phyloP scores from a whole-genome alignment of 2,113 vertebrate genomes.

The Promerops cafer region DNA sequence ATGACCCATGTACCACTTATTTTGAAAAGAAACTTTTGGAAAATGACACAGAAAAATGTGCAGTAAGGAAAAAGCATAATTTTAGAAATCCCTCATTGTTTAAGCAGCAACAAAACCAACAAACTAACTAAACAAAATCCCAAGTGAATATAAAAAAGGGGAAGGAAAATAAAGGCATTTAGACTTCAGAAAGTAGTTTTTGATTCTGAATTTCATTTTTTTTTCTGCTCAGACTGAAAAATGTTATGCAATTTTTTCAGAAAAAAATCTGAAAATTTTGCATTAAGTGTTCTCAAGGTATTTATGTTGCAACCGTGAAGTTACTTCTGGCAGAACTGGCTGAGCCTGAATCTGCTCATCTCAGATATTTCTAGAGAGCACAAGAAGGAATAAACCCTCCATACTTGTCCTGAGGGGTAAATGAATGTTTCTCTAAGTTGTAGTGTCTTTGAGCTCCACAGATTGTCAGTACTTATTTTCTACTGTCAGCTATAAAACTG shows the following conservation, averaged over 20 bases:
- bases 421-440: background rate
- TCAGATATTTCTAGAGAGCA: background rate
- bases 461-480: background rate
- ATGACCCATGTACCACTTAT: background rate
- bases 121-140: background rate
- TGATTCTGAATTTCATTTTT: background rate
- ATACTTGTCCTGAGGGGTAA: background rate
- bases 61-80: background rate
- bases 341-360: background rate
- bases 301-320: background rate
- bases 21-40: background rate
- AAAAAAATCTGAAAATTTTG: background rate
- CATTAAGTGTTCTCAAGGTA: background rate
- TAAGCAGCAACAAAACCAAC: background rate
- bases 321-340: background rate
- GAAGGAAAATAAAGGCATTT: background rate
- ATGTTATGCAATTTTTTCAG: background rate
- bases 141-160: background rate
- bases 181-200: background rate
- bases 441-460: background rate
- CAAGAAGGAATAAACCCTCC: background rate
- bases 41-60: background rate
- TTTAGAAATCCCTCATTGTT: background rate
- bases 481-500: background rate
- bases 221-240: background rate